Evolutionary conservation across 2,113 vertebrate genomes (phyloP).

Genomic region (Tetrax tetrax): DNA sequence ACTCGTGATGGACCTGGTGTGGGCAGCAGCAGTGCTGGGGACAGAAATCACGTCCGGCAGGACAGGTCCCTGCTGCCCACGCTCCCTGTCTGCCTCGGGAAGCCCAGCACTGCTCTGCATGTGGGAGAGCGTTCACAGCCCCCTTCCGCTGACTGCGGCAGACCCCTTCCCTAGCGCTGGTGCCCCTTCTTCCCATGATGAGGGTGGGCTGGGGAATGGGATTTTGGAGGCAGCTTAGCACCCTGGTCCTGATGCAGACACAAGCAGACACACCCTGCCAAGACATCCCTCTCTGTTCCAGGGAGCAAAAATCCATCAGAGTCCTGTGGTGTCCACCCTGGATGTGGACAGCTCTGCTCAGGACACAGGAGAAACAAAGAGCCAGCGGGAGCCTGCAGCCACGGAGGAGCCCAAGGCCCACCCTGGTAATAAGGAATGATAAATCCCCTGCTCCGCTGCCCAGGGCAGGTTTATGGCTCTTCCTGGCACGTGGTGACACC

Average conservation of each 20-base stretch:
- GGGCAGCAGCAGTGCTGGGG: background rate
- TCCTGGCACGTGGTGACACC: background rate
- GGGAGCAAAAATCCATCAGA: background rate
- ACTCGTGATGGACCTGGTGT: rapidly evolving
- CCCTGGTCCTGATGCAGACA: background rate
- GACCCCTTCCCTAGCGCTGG: background rate
- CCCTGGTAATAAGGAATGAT: background rate
- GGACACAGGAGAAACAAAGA: background rate
- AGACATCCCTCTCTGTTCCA: background rate
- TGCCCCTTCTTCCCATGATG: background rate
- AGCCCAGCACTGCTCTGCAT: background rate
- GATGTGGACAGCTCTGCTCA: background rate
- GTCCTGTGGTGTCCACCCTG: rapidly evolving
- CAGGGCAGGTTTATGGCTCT: background rate
- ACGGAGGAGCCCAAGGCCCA: background rate
- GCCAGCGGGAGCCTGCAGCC: background rate
- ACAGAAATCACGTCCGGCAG: background rate
- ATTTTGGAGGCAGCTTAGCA: background rate
- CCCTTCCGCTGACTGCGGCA: background rate
- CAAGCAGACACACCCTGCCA: background rate
- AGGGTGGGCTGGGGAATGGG: background rate
- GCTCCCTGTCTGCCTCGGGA: rapidly evolving
- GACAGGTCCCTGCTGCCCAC: background rate
- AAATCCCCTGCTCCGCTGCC: background rate
- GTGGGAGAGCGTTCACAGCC: background rate